phyloP scores from a whole-genome alignment of 2,888 invertebrate genomes.

The Xestoiulus laeticollis region DNA sequence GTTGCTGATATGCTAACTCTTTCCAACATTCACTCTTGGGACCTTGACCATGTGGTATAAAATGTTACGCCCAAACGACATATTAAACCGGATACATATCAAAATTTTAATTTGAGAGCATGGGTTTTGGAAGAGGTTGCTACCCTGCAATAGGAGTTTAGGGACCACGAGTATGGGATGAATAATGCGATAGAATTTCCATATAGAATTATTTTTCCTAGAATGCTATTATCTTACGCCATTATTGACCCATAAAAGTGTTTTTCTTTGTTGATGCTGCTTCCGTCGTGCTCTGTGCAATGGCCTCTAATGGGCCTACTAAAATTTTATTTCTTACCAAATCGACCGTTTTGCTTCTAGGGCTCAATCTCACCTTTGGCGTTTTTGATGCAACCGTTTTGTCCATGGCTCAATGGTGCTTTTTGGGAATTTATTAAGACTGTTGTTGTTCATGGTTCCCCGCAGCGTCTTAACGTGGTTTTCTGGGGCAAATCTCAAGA shows the following conservation, averaged over 20 bases:
- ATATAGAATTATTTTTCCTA: slow-evolving; percentile 32
- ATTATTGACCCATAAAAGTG: slow-evolving; percentile 41
- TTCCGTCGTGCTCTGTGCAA: neutral
- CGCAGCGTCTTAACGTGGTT: neutral
- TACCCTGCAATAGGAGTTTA: neutral
- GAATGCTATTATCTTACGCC: neutral
- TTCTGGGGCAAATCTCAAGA: neutral
- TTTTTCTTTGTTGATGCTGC: neutral
- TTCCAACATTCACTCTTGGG: too few species aligned
- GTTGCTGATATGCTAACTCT: too few species aligned
- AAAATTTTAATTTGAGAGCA: neutral
- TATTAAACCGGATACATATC: too few species aligned
- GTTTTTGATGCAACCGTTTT: slow-evolving; percentile 7
- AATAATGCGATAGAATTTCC: slow-evolving; percentile 1
- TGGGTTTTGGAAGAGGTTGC: neutral
- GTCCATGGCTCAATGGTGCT: neutral
- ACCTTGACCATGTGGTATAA: too few species aligned
- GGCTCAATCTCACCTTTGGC: neutral
- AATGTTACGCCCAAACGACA: too few species aligned
- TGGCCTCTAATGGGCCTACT: neutral
- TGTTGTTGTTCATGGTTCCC: neutral
- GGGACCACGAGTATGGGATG: neutral
- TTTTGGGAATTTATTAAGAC: slow-evolving; percentile 21
- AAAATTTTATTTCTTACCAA: slow-evolving; percentile 39
- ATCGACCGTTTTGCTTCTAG: slow-evolving; percentile 29